phyloP scores from a whole-genome alignment of 2,888 invertebrate genomes.

The Brachylomia viminalis region DNA sequence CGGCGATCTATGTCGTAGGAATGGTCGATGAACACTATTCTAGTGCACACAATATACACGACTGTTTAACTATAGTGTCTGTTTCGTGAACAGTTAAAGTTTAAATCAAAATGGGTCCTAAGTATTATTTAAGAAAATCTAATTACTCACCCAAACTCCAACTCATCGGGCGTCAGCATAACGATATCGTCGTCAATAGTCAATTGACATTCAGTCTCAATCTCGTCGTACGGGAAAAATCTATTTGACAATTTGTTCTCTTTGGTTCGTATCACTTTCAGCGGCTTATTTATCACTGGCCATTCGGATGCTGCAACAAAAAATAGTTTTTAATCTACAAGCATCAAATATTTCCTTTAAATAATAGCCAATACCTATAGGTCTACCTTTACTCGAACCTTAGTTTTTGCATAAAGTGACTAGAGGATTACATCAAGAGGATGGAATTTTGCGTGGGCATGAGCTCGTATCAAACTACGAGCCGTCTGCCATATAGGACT shows the following conservation, averaged over 20 bases:
- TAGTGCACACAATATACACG: not conserved
- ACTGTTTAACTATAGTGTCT: not conserved
- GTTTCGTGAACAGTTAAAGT: not conserved
- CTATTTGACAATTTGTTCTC: conserved; percentile 98
- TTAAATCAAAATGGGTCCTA: not conserved
- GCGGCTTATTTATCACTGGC: conserved; percentile 96
- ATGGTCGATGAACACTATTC: too few relatives aligned
- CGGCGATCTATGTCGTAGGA: not conserved
- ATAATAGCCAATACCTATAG: not conserved
- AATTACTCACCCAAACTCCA: conserved; percentile 95
- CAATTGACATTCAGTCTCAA: conserved; percentile 98
- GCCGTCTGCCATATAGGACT: not conserved
- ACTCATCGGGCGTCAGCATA: conserved; percentile 98
- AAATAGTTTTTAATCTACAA: not conserved
- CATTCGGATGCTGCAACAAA: conserved; percentile 93
- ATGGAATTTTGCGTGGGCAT: not conserved
- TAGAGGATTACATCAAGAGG: not conserved
- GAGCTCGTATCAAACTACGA: not conserved
- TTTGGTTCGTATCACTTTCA: conserved; percentile 97
- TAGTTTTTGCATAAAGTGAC: not conserved
- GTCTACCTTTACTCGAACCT: not conserved
- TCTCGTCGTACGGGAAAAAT: conserved; percentile 98
- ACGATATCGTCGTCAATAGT: conserved; percentile 99
- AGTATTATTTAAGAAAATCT: not conserved
- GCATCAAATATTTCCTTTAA: not conserved